Base-by-base conservation (phyloP, 1,140 invertebrate genomes). In the Colletes latitarsis region DNA sequence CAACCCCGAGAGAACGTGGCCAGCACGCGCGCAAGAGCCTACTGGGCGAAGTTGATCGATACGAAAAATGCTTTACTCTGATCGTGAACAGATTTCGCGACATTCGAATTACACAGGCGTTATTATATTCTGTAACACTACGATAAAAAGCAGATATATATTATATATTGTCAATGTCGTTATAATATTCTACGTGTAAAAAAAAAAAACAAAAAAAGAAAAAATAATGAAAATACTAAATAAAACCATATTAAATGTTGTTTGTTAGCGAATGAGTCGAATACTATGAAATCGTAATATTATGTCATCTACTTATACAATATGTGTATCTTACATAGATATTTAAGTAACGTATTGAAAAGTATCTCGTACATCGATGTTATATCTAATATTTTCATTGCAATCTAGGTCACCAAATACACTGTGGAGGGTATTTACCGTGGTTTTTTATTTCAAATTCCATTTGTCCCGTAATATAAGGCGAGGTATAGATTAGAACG, bases 391-490 rank as follows among this genome's bases (percentile, higher is more conserved):
- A 88, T 90, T 91, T 88, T 88, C 85, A 88, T 88, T 88, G 84
- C 82, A 89, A 90, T 88, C 82, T 90, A 83, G 84, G 86, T 90
- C 80, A 90, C 83, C 80, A 89, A 91, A 91, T 90, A 91, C 81
- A 91, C 83, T 90, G 84, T 91, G 85, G 83, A 91, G 85, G 87
- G 77, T 87, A 90, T 39, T 10, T 17, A n/a, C 14, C 12, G 21
- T 41, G 77, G 8, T 46, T 46, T 71, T 46, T 72, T 69, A 14
- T 30, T 57, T 57, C n/a, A 0, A 21, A 67, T 6, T 19, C 43
- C 43, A 5, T 19, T 19, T 46, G 19, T 39, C 43, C 64, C 19
- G 3, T 67, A 49, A 21, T 19, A 30, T 30, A 30, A 30, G 30
- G 30, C 30, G 30, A 30, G 30, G 30, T 30, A 30, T 0, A 30